Conservation (phyloP, 1,140 invertebrate species). For the Hylyphantes graminicola region DNA sequence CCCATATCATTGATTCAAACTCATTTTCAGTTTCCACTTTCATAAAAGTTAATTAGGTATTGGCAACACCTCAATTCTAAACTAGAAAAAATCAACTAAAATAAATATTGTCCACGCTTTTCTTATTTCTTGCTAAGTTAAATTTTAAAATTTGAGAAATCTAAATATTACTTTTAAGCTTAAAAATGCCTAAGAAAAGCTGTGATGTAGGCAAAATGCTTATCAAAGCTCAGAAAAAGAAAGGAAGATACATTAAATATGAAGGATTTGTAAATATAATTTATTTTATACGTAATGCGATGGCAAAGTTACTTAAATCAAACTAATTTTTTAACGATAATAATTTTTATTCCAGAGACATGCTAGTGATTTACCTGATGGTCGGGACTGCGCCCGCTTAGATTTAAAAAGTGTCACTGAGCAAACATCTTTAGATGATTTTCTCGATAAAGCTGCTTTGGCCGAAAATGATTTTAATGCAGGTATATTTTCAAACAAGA, state of each 20-base stretch:
- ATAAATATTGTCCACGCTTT: not conserved
- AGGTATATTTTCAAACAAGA: slow-evolving; percentile 65
- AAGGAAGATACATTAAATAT: not conserved
- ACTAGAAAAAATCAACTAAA: not conserved
- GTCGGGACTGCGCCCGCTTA: slow-evolving; percentile 87
- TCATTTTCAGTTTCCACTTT: not conserved
- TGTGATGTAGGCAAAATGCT: not conserved
- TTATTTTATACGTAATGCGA: not conserved
- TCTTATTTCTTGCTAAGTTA: not conserved
- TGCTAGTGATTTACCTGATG: slow-evolving; percentile 87
- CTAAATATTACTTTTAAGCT: not conserved
- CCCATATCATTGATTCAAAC: too few relatives aligned
- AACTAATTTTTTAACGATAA: not conserved
- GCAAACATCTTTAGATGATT: slow-evolving; percentile 94
- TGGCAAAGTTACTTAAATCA: not conserved
- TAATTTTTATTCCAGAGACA: slow-evolving; percentile 35
- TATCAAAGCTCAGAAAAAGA: slow-evolving; percentile 40
- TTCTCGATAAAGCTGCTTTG: slow-evolving; percentile 91
- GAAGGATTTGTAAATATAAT: slow-evolving; percentile 31
- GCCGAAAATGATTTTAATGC: slow-evolving; percentile 89
- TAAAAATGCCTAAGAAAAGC: slow-evolving; percentile 37
- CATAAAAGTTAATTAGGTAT: not conserved
- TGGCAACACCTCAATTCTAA: not conserved
- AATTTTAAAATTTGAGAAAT: too few relatives aligned
- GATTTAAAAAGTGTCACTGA: slow-evolving; percentile 96